Base-by-base conservation (phyloP, 2,797 vertebrate genomes). In the Thaleichthys pacificus region DNA sequence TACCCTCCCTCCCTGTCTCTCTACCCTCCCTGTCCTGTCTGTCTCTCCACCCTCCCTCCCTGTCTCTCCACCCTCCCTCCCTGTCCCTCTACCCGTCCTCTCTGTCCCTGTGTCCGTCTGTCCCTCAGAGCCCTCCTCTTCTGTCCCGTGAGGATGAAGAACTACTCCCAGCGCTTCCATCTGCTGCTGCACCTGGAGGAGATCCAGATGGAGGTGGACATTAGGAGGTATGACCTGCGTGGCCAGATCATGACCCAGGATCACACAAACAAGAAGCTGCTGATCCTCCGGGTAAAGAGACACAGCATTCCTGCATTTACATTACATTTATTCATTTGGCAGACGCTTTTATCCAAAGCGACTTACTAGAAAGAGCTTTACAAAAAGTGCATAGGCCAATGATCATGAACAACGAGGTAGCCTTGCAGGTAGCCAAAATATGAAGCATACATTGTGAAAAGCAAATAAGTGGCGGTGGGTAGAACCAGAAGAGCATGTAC, bases 121-220 rank as follows among this genome's bases (percentile, higher is more conserved):
- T 47, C 42, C 42, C 61, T 8, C 77, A 96, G 96, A 77, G 72
- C 54, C 58, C 75, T 92, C 54, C 87, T 96, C 68, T 78, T 87
- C 63, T 85, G 85, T 1, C 0, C 87, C 0, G 84, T 97, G 56
- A 82, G 85, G 30, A 88, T 93, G 81, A 90, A 77, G 70, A 95
- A 92, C 77, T 97, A 98, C 38, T 9, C 74, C 1, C 9, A 78
- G 71, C 93, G 92, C 64, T 93, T 97, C 77, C 89, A 91, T 72
- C 91, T 94, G 69, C 90, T 98, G 75, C 91, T 99, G n/a, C 88
- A 97, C 85, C 87, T 98, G 74, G 97, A 99, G 74, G 97, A 99
- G 88, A 91, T 97, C 68, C 96, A 97, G 90, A 96, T 96, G 95
- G 95, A 96, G 79, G 88, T 88, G 62, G 95, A 97, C 80, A 96